These are phyloP conservation scores for Agrilus mali DNA, from an alignment of 2,888 invertebrate genomes.

Conservation along the genomic window DNA sequence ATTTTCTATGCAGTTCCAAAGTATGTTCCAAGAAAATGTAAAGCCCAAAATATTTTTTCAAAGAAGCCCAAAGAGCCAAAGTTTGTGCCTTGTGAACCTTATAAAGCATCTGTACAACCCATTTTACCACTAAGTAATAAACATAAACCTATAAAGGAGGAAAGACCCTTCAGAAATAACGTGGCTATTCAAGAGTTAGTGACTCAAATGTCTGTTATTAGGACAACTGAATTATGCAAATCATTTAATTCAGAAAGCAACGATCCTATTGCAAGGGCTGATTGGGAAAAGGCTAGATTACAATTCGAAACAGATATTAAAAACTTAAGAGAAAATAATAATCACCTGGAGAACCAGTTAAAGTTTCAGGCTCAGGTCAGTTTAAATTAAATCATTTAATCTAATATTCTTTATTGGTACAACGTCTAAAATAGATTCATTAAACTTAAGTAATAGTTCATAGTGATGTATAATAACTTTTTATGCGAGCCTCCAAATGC, in stretches of 20 bases:
- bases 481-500: too few species aligned
- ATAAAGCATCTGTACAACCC: conserved; percentile 72
- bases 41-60: conserved; percentile 38
- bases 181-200: conserved; percentile 47
- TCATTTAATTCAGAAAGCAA: conserved; percentile 32
- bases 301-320: conserved; percentile 48
- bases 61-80: conserved; percentile 55
- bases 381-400: neutral
- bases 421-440: too few species aligned
- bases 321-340: conserved; percentile 53
- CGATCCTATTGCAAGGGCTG: conserved; percentile 25
- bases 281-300: conserved; percentile 38
- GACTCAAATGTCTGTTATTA: conserved; percentile 57
- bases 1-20: conserved; percentile 50
- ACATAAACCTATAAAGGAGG: conserved; percentile 14
- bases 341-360: conserved; percentile 63
- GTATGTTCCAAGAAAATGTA: conserved; percentile 43
- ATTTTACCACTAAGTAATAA: conserved; percentile 46
- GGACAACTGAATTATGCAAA: conserved; percentile 48
- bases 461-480: too few species aligned
- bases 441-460: too few species aligned
- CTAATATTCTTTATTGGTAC: too few species aligned
- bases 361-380: conserved; percentile 70
- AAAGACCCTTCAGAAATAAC: conserved; percentile 29
- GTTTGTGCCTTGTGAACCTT: conserved; percentile 82